Conservation (phyloP, 2,113 vertebrate genomes). For the Zosterops lateralis region DNA sequence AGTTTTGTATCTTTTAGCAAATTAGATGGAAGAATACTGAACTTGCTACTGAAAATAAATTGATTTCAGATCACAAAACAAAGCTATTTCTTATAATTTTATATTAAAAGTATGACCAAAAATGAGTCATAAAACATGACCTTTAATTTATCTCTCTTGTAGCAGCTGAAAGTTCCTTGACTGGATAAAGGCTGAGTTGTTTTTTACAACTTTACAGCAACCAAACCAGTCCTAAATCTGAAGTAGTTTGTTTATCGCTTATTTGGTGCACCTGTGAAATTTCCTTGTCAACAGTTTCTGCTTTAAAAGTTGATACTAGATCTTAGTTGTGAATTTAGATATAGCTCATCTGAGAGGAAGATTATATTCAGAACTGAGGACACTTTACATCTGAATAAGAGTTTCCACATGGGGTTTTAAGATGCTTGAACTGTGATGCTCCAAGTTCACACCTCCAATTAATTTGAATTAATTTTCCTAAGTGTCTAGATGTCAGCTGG, state of each 20-base stretch:
- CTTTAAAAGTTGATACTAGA: constrained; percentile 46
- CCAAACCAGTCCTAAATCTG: constrained; percentile 54
- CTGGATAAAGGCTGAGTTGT: not conserved
- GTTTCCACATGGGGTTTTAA: constrained; percentile 61
- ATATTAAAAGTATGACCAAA: not conserved
- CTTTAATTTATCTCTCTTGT: not conserved
- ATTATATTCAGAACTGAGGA: constrained; percentile 61
- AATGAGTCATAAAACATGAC: not conserved
- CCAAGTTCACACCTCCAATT: constrained; percentile 64
- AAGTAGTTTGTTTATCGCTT: constrained; percentile 68
- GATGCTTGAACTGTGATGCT: constrained; percentile 48
- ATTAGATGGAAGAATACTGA: not conserved
- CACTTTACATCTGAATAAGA: constrained; percentile 65
- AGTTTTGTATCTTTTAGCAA: not conserved
- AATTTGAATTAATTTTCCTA: constrained; percentile 68
- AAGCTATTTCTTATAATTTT: not conserved
- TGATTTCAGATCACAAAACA: not conserved
- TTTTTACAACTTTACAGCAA: not conserved
- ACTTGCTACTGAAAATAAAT: not conserved
- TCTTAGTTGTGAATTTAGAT: constrained; percentile 61
- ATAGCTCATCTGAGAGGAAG: constrained; percentile 33
- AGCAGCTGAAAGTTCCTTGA: constrained; percentile 16
- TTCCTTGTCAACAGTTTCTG: constrained; percentile 57
- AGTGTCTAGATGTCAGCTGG: constrained; percentile 63
- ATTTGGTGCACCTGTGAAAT: constrained; percentile 65